Evolutionary conservation across 2,113 vertebrate species (phyloP).

Genomic region (Mesoclemmys tuberculata): DNA sequence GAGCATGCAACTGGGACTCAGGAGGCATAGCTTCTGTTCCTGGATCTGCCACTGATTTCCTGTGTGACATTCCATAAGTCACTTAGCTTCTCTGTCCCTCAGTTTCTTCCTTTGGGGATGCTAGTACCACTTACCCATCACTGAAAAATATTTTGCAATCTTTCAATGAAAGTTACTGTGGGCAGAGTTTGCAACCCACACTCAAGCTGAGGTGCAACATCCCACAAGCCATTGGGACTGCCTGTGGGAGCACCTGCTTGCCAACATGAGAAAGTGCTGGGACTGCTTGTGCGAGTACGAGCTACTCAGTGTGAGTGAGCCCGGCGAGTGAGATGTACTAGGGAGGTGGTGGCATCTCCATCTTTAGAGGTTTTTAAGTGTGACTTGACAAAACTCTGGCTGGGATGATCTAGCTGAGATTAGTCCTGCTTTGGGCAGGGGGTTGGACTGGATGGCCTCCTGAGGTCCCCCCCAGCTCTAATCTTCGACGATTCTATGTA

Average conservation of each 20-base stretch:
- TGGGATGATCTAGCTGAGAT: too few species aligned
- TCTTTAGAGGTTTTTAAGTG: too few species aligned
- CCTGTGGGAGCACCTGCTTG: not conserved
- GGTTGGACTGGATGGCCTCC: too few species aligned
- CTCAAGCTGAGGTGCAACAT: not conserved
- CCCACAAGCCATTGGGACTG: not conserved
- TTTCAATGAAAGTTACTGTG: not conserved
- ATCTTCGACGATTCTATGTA: too few species aligned
- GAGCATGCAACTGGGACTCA: fast-evolving
- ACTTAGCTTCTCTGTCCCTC: not conserved
- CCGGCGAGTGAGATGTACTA: too few species aligned
- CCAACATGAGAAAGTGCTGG: too few species aligned
- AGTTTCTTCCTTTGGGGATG: not conserved
- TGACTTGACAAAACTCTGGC: too few species aligned
- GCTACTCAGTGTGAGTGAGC: too few species aligned
- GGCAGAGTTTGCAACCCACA: not conserved
- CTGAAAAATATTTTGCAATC: not conserved
- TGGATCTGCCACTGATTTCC: slow-evolving; percentile 30
- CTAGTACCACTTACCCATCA: not conserved
- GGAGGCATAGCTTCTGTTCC: slow-evolving; percentile 8
- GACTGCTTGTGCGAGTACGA: too few species aligned
- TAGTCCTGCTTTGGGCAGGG: too few species aligned
- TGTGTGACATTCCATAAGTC: slow-evolving; percentile 7
- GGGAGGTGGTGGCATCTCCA: too few species aligned
- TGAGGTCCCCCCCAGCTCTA: too few species aligned